Evolutionary conservation across 2,888 invertebrate species (phyloP).

Genomic region (Lottia scabra): DNA sequence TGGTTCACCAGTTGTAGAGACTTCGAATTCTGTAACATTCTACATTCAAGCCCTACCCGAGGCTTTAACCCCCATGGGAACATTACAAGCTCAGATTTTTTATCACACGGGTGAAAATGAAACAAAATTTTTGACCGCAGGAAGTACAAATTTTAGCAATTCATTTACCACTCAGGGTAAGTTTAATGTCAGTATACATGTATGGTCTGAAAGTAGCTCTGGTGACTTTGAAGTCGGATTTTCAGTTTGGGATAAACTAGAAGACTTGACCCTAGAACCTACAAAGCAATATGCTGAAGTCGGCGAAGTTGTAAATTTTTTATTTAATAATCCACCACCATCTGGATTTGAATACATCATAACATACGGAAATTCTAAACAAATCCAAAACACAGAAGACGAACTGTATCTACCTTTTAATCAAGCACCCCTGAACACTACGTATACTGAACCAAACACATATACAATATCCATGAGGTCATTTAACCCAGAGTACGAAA

Average conservation of each 20-base stretch:
- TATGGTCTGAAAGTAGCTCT: not conserved
- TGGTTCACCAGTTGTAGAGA: not conserved
- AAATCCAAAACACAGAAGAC: not conserved
- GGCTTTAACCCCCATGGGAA: constrained; percentile 13
- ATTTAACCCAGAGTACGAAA: not conserved
- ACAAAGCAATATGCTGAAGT: not conserved
- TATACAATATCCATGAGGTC: not conserved
- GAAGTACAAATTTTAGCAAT: not conserved
- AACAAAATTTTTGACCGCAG: not conserved
- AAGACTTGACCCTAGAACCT: not conserved
- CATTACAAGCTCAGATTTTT: not conserved
- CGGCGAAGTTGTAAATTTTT: not conserved
- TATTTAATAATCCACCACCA: not conserved
- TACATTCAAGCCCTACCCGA: not conserved
- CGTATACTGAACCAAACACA: not conserved
- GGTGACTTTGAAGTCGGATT: not conserved
- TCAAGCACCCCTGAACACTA: not conserved
- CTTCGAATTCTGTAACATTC: not conserved
- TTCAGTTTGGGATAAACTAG: constrained; percentile 9
- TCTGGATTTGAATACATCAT: constrained; percentile 5
- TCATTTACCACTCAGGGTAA: not conserved
- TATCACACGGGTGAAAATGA: not conserved
- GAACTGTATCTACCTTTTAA: not conserved
- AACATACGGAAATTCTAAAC: constrained; percentile 11
- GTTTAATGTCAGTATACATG: not conserved